Base-by-base conservation (phyloP, 1,140 invertebrate species). In the Mizuhopecten yessoensis region DNA sequence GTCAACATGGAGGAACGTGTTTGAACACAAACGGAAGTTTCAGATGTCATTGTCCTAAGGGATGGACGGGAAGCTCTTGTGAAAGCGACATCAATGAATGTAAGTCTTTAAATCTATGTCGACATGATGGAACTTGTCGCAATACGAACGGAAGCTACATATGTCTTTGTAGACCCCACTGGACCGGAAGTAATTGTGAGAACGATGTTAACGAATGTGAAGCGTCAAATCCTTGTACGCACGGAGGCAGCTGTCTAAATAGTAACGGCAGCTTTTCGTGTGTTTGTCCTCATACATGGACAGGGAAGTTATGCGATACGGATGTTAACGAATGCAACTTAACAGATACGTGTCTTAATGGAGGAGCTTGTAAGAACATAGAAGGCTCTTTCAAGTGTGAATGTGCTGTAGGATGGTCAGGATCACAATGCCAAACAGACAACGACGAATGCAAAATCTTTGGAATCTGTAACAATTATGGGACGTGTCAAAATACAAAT, bases 301-400 rank as follows among this genome's bases (percentile, higher is more conserved):
- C 87, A 0, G 90, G 90, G 2, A 9, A 29, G 20, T 20, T 86
- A 5, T 90, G 89, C 87, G 42, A 88, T 42, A 86, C 17, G 34
- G 92, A 90, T 86, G 88, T 92, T 15, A 75, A 92, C 33, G 88
- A 92, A 39, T 92, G 92, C 34, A 86, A 34, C 17, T 10, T 15
- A 0, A 86, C 49, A 5, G 57, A 90, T 9, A 17, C 34, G 0
- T 90, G 89, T 39, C 36, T 75, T 15, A 29, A 87, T 0, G 57
- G 86, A 39, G 89, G 89, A 13, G 7, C 9, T 5, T 90, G 89
- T 87, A 20, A 45, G 33, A 87, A 87, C 34, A 1, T n/a, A 17
- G 23, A 36, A 17, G 11, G 86, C 20, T 39, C 75, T 11, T 90
- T 33, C 39, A 33, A 0, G 20, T 93, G 92, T 86, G 36, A 49